phyloP scores from a whole-genome alignment of 2,888 invertebrate species.

The Protonemura montana region DNA sequence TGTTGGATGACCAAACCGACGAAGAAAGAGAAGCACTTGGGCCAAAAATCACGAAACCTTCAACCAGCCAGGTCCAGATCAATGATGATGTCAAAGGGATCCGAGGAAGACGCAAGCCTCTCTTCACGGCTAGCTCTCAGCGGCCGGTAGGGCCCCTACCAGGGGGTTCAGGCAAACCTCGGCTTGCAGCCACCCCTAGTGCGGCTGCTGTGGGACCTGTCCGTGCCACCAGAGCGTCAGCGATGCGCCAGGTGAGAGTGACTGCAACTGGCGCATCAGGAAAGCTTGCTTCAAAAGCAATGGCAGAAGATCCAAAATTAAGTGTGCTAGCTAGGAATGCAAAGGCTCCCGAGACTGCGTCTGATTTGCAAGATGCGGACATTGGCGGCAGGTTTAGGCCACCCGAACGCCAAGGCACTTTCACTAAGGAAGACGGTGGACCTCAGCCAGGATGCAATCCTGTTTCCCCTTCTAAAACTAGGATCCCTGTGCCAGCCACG shows the following conservation, averaged over 20 bases:
- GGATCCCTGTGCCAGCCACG: constrained; percentile 49
- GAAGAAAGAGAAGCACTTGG: constrained; percentile 51
- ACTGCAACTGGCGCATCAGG: background rate
- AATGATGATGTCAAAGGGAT: constrained; percentile 57
- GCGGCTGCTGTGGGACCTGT: constrained; percentile 51
- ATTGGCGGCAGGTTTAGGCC: constrained; percentile 61
- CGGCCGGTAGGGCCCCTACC: constrained; percentile 55
- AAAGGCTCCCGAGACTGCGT: constrained; percentile 8
- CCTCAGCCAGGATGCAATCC: constrained; percentile 55
- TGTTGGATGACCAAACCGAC: constrained; percentile 41
- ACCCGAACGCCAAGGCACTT: constrained; percentile 87
- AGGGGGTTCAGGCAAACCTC: constrained; percentile 55
- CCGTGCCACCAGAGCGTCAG: constrained; percentile 54
- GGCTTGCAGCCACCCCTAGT: constrained; percentile 47
- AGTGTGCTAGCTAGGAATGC: constrained; percentile 27
- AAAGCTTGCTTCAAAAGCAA: no score
- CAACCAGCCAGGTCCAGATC: background rate
- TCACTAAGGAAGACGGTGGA: constrained; percentile 82
- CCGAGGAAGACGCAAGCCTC: constrained; percentile 72
- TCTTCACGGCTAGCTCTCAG: constrained; percentile 63
- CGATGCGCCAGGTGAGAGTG: constrained; percentile 53
- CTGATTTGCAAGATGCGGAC: constrained; percentile 7
- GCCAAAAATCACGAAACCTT: constrained; percentile 63
- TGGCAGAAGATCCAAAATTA: no score
- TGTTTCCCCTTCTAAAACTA: constrained; percentile 54